Evolutionary conservation across 2,888 invertebrate species (phyloP).

Genomic region (Corythucha ciliata): DNA sequence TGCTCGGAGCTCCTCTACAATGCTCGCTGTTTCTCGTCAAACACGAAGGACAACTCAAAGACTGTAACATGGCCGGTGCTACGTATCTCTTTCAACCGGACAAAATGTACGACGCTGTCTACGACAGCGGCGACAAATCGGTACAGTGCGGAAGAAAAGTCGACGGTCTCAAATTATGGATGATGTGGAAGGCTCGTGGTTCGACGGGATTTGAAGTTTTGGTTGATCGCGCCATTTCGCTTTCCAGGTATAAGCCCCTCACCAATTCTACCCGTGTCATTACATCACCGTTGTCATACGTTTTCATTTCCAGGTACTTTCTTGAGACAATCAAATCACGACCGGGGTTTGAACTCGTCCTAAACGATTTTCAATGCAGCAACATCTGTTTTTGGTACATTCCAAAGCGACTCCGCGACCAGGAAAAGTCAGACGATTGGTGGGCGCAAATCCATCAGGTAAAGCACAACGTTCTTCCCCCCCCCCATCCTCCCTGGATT

Average conservation of each 20-base stretch:
- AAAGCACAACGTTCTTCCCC: too few species aligned
- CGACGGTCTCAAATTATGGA: constrained; percentile 86
- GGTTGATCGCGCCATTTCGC: constrained; percentile 56
- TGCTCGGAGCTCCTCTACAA: constrained; percentile 69
- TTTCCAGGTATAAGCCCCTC: constrained; percentile 50
- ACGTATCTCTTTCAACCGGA: constrained; percentile 74
- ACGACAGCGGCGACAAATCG: constrained; percentile 79
- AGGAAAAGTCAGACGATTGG: constrained; percentile 46
- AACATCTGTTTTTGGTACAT: constrained; percentile 90
- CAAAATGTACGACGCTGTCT: constrained; percentile 69
- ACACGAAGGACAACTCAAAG: constrained; percentile 51
- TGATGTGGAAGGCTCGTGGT: constrained; percentile 80
- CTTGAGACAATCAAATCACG: constrained; percentile 45
- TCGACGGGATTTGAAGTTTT: constrained; percentile 50
- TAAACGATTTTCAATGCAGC: constrained; percentile 53
- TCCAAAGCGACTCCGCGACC: constrained; percentile 43
- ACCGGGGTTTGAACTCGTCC: constrained; percentile 54
- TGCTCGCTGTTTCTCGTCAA: constrained; percentile 61
- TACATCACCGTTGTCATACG: background rate
- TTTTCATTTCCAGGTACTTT: constrained; percentile 44
- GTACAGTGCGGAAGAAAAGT: constrained; percentile 87
- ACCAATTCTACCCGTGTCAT: too few species aligned
- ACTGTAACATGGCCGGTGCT: constrained; percentile 61
- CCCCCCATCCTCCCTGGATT: background rate
- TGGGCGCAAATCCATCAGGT: constrained; percentile 45